phyloP scores from a whole-genome alignment of 2,888 invertebrate species.

The Portevinia maculata region DNA sequence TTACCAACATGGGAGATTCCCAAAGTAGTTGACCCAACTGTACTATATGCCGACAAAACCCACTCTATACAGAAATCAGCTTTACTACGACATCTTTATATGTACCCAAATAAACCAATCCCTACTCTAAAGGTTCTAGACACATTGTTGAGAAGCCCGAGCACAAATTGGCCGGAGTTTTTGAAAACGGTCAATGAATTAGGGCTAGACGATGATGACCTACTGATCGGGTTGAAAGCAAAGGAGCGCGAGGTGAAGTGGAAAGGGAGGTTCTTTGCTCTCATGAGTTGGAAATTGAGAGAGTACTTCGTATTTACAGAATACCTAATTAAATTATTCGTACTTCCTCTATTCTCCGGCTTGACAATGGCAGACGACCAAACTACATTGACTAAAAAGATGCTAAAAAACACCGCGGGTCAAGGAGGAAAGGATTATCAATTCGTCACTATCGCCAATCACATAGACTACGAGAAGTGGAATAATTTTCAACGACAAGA shows the following conservation, averaged over 20 bases:
- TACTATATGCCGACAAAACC: constrained; percentile 2
- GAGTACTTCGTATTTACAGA: constrained; percentile 8
- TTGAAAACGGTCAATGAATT: background rate
- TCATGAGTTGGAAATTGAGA: constrained; percentile 10
- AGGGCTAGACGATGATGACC: background rate
- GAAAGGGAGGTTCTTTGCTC: background rate
- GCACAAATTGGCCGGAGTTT: background rate
- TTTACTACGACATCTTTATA: too few species aligned
- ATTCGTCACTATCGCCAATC: constrained; percentile 7
- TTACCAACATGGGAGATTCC: background rate
- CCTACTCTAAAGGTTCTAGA: background rate
- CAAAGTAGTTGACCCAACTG: background rate
- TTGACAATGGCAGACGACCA: constrained; percentile 1
- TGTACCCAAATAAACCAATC: too few species aligned
- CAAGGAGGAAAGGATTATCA: constrained; percentile 3
- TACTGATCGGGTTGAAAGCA: constrained; percentile 1
- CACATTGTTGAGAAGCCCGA: background rate
- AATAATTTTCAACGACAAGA: constrained; percentile 11
- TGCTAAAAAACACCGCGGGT: constrained; percentile 1
- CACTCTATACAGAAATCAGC: too few species aligned
- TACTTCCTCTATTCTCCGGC: background rate
- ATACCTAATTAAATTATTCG: background rate
- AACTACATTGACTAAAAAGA: constrained; percentile 8
- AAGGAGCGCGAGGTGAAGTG: constrained; percentile 9
- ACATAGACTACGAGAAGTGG: constrained; percentile 24